A percentile compares a stretch with the other conserved stretches of the same genome.
phyloP scores from a whole-genome alignment of 2,797 vertebrate species.

The Pseudochirops corinnae region DNA sequence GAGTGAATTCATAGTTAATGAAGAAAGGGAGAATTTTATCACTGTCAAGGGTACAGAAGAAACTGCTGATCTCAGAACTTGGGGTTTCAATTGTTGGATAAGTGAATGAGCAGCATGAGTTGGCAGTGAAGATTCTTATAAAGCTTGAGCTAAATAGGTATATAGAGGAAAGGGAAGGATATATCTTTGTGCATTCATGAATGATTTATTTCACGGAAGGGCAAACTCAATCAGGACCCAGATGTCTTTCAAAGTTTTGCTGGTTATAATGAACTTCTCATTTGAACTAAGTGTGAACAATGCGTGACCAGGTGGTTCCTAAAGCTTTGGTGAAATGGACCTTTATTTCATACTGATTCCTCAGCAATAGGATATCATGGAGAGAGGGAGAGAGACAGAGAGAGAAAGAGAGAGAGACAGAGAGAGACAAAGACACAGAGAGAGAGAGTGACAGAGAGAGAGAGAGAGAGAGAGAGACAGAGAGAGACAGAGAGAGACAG shows the following conservation, averaged over 20 bases:
- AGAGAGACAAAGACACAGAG: too few relatives aligned
- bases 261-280: conserved; percentile 44
- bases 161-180: conserved; percentile 21
- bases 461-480: too few relatives aligned
- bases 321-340: neutral
- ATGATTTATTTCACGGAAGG: conserved; percentile 55
- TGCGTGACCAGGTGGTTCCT: neutral
- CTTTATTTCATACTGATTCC: conserved; percentile 48
- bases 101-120: neutral
- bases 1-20: conserved; percentile 48
- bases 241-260: conserved; percentile 44
- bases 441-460: too few relatives aligned
- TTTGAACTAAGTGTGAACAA: conserved; percentile 54
- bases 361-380: neutral
- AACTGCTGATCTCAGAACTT: conserved; percentile 16
- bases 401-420: neutral
- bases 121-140: conserved; percentile 27
- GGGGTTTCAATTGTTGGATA: conserved; percentile 9
- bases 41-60: neutral
- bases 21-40: conserved; percentile 32
- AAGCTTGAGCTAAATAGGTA: conserved; percentile 5
- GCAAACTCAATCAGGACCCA: conserved; percentile 38
- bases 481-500: too few relatives aligned
- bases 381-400: too few relatives aligned
- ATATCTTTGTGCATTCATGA: conserved; percentile 21